Evolutionary conservation across 1,140 invertebrate species (phyloP).

Genomic region (Drosophila ogumai): DNA sequence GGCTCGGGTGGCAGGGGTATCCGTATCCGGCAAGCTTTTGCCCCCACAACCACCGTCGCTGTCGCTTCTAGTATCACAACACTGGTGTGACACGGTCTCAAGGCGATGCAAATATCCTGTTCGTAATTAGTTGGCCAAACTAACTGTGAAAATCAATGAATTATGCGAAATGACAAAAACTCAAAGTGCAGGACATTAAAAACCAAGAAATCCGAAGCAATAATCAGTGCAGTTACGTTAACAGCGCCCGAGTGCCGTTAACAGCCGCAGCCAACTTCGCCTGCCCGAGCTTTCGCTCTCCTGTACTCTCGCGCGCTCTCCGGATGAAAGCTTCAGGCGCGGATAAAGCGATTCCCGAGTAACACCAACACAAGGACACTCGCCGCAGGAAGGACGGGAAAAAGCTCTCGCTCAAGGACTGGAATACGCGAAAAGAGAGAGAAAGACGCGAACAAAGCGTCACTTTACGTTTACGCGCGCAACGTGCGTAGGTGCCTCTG

Average conservation of each 20-base stretch:
- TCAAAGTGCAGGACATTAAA: constrained; percentile 47
- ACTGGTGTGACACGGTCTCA: constrained; percentile 39
- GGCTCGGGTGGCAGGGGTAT: constrained; percentile 60
- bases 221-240: constrained; percentile 36
- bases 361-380: constrained; percentile 72
- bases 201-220: constrained; percentile 42
- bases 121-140: constrained; percentile 54
- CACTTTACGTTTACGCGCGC: constrained; percentile 81
- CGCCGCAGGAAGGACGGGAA: constrained; percentile 19
- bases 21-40: constrained; percentile 65
- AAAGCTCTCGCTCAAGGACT: constrained; percentile 77
- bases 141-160: constrained; percentile 60
- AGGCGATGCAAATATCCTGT: constrained; percentile 46
- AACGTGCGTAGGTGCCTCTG: constrained; percentile 57
- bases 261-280: constrained; percentile 70
- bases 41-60: constrained; percentile 19
- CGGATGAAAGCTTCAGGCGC: constrained; percentile 67
- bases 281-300: constrained; percentile 43
- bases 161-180: constrained; percentile 67
- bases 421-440: constrained; percentile 62
- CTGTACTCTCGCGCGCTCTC: constrained; percentile 9
- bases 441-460: constrained; percentile 33
- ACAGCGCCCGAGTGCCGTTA: constrained; percentile 21
- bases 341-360: constrained; percentile 71
- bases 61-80: constrained; percentile 30